Percentiles rank a stretch among this genome's conserved stretches.
Conservation (phyloP, 2,888 invertebrate genomes). For the Acutogordius australiensis region DNA sequence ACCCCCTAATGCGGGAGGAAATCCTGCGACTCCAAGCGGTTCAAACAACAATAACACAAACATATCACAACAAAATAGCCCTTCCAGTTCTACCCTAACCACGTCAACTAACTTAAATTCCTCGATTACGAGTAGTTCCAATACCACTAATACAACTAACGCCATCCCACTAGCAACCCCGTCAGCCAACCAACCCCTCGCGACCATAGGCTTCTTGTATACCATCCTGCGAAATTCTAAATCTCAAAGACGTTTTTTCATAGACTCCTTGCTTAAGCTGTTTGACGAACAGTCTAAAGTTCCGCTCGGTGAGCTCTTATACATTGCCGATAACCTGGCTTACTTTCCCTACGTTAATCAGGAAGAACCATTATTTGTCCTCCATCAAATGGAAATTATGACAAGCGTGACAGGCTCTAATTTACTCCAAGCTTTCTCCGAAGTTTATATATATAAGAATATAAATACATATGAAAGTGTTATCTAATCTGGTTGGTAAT, state of each 20-base stretch:
- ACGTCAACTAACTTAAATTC: too few relatives aligned
- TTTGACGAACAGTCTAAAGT: constrained; percentile 57
- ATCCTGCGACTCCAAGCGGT: too few relatives aligned
- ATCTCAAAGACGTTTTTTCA: constrained; percentile 66
- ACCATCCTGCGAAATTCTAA: constrained; percentile 61
- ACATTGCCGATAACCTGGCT: constrained; percentile 84
- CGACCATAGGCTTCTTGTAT: constrained; percentile 72
- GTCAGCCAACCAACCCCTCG: constrained; percentile 31
- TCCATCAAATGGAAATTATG: constrained; percentile 86
- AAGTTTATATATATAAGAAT: too few relatives aligned
- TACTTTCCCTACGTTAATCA: constrained; percentile 74
- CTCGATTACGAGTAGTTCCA: too few relatives aligned
- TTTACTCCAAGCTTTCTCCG: constrained; percentile 67
- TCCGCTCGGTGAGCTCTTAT: constrained; percentile 68
- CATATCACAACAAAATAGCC: background rate
- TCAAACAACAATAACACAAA: too few relatives aligned
- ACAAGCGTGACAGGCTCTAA: constrained; percentile 86
- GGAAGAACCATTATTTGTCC: constrained; percentile 89
- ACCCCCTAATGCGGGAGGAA: too few relatives aligned
- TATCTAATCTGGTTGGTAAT: too few relatives aligned
- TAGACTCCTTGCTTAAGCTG: constrained; percentile 61
- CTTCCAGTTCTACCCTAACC: background rate
- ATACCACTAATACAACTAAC: too few relatives aligned
- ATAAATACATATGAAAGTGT: too few relatives aligned
- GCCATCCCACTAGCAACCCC: background rate